Base-by-base conservation (phyloP, 2,888 invertebrate species). In the Chymomyza procnemis region DNA sequence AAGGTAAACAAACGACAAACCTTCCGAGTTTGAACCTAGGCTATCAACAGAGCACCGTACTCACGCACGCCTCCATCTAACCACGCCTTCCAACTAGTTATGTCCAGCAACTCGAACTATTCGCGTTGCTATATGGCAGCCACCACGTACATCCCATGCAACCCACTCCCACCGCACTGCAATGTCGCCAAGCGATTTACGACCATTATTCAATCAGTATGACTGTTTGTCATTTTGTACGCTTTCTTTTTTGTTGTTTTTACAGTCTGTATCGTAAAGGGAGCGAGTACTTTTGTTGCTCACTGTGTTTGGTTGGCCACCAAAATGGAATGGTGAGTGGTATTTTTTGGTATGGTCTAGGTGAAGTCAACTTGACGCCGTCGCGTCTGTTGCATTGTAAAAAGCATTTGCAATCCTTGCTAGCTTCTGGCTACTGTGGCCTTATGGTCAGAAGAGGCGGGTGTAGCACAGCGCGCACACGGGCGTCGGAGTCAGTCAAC, bases 181-280 rank as follows among this genome's bases (percentile, higher is more conserved):
- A 69, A 71, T 83, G 87, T 83, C 86, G 75, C 78, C 87, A 87
- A 85, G 87, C 83, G 87, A 83, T 83, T 83, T 83, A 85, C 87
- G 86, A 87, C 83, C 87, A 83, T 83, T 83, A 83, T 83, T 83
- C 83, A 83, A 83, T 83, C 83, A 83, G 83, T 87, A 83, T 85
- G 83, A 83, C 83, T 87, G 86, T 83, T 87, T 83, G 83, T 83
- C 87, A 83, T 87, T 83, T 80, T 87, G 83, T 83, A 78, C 78
- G 74, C 80, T 72, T 22, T 63, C 68, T 71, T 19, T 26, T 64
- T 66, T 70, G 70, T 67, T 67, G 50, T 58, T 41, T 34, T 58
- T 19, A 9, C 18, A 34, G 30, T 41, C 34, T 58, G 16, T 19
- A n/a, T n/a, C 4, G 26, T 12, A 41, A 41, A 41, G 34, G 34